Percentiles rank a stretch among this genome's conserved stretches.
Conservation (phyloP, 2,797 vertebrate genomes). For the Pempheris klunzingeri region DNA sequence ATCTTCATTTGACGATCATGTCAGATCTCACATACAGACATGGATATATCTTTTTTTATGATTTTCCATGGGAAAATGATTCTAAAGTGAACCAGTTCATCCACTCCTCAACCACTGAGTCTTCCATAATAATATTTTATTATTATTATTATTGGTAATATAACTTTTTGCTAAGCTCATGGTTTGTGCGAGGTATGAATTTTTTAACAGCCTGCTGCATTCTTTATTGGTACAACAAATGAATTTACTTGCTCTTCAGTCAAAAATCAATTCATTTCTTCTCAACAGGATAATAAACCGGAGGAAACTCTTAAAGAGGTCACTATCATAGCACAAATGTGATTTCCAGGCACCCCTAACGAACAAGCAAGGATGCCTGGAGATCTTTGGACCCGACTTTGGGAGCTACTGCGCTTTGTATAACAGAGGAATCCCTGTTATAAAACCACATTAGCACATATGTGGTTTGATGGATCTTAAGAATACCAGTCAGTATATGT, state of each 20-base stretch:
- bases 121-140: no score
- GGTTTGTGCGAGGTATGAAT: not conserved
- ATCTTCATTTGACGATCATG: not conserved
- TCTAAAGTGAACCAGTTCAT: not conserved
- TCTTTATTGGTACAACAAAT: not conserved
- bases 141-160: conserved; percentile 1
- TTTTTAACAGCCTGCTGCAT: conserved; percentile 8
- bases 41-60: not conserved
- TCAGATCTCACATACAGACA: not conserved
- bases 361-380: not conserved
- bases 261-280: not conserved
- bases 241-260: conserved; percentile 1
- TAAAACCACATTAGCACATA: not conserved
- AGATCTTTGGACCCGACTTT: not conserved
- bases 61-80: not conserved
- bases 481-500: conserved; percentile 4
- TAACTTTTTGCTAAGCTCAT: conserved; percentile 7
- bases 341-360: not conserved
- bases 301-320: not conserved
- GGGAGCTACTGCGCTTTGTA: not conserved
- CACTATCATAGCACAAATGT: not conserved
- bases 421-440: not conserved
- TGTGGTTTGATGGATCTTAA: not conserved
- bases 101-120: not conserved
- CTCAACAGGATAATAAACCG: not conserved